Evolutionary conservation across 2,888 invertebrate species (phyloP), one percentile per base, ranked within the genome.

Genomic region (Eremobia ochroleuca): DNA sequence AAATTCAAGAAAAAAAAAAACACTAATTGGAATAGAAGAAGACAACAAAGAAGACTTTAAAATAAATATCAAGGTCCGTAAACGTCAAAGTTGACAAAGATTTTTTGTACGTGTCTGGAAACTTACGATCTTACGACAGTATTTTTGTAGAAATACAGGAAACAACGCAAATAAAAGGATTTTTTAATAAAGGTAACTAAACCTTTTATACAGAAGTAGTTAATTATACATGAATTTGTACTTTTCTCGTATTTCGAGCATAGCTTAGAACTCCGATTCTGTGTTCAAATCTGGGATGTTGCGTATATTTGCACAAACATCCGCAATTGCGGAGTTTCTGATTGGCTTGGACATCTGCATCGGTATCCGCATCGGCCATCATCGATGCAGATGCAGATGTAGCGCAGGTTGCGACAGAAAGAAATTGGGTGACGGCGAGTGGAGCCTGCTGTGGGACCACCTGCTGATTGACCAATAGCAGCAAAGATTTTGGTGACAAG

Each of bases 61-160:
- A 68, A 68, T 34, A n/a, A 67, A 68, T n/a, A 34, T 34, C 25
- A 59, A 34, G 9, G n/a, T n/a, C n/a, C 0, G 61, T 49, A 49
- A 67, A 78, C 31, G 79, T 83, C 79, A 86, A 73, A 74, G 34
- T 76, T 68, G 25, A 78, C 78, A 76, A 72, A 64, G 6, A 55
- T 64, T 67, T 85, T 79, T 73, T 55, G 1, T 13, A 46, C 11
- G 13, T 58, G 40, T 28, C 31, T 21, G 3, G 34, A 59, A 52
- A n/a, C n/a, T n/a, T n/a, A n/a, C n/a, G n/a, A n/a, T n/a, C 58
- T 43, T 25, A n/a, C 11, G 5, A 18, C 49, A 28, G 11, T 61
- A 52, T 9, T 52, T 43, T 28, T 77, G 34, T 68, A 43, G 52
- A 61, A 61, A 79, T 37, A 77, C 68, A 67, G 15, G 1, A 61